These are phyloP conservation scores for Chelidonichthys spinosus DNA, from an alignment of 2,797 vertebrate genomes.

Conservation along the genomic window DNA sequence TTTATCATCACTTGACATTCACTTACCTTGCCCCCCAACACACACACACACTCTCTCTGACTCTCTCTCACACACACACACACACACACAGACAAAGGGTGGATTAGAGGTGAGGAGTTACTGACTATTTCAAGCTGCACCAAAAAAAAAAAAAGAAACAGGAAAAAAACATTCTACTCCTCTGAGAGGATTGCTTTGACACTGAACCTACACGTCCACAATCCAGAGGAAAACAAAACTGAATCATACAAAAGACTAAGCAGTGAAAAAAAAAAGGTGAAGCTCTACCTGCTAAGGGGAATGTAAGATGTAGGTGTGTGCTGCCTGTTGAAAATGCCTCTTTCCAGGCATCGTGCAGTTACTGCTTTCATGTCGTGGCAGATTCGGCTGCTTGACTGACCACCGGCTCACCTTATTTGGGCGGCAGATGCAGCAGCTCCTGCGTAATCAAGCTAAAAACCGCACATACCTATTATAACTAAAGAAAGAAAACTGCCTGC, in stretches of 20 bases:
- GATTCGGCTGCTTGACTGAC: slow-evolving; percentile 72
- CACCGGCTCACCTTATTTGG: slow-evolving; percentile 67
- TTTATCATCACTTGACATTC: slow-evolving; percentile 8
- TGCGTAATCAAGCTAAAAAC: slow-evolving; percentile 14
- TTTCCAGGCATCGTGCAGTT: slow-evolving; percentile 72
- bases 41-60: background rate
- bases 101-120: slow-evolving; percentile 64
- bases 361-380: slow-evolving; percentile 74
- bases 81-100: slow-evolving; percentile 44
- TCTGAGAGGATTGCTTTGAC: slow-evolving; percentile 50
- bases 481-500: slow-evolving; percentile 27
- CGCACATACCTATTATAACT: slow-evolving; percentile 18
- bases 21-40: background rate
- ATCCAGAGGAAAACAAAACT: slow-evolving; percentile 60
- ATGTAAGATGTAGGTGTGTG: slow-evolving; percentile 72
- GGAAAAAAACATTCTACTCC: slow-evolving; percentile 17
- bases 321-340: slow-evolving; percentile 69
- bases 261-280: slow-evolving; percentile 43
- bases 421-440: slow-evolving; percentile 30
- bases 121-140: slow-evolving; percentile 37
- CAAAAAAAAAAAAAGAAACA: slow-evolving; percentile 14
- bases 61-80: slow-evolving; percentile 16
- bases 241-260: slow-evolving; percentile 55
- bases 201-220: slow-evolving; percentile 57
- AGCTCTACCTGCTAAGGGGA: slow-evolving; percentile 76